Conservation (phyloP, 2,113 vertebrate species). For the Paradoxurus hermaphroditus region DNA sequence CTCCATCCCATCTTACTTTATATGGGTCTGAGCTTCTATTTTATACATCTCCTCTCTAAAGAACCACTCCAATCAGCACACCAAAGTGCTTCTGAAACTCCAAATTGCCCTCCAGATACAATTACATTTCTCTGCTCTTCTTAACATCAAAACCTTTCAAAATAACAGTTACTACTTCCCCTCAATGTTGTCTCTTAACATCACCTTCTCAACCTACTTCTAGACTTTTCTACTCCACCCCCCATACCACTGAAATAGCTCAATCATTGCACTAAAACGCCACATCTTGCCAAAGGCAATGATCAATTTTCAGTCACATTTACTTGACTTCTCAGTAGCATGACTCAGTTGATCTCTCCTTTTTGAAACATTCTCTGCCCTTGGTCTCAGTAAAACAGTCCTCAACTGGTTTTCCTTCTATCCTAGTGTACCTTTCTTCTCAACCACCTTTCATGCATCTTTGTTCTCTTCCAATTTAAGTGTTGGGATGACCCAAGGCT, state of each 20-base stretch:
- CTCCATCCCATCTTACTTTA: not conserved
- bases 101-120: not conserved
- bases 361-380: not conserved
- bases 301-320: not conserved
- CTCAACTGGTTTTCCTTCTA: not conserved
- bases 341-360: not conserved
- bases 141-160: not conserved
- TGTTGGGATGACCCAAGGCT: not conserved
- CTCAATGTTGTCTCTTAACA: not conserved
- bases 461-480: not conserved
- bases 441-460: not conserved
- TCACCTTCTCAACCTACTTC: not conserved
- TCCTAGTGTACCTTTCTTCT: not conserved
- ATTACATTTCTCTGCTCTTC: not conserved
- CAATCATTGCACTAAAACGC: not conserved
- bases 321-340: not conserved
- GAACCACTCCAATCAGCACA: not conserved
- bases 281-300: not conserved
- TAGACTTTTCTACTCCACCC: not conserved
- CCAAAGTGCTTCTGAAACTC: not conserved
- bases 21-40: not conserved
- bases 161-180: not conserved
- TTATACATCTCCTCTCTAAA: not conserved
- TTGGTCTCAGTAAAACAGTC: not conserved
- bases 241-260: not conserved